These are phyloP conservation scores for Molanna angustata DNA, from an alignment of 2,888 invertebrate species.

Conservation along the genomic window DNA sequence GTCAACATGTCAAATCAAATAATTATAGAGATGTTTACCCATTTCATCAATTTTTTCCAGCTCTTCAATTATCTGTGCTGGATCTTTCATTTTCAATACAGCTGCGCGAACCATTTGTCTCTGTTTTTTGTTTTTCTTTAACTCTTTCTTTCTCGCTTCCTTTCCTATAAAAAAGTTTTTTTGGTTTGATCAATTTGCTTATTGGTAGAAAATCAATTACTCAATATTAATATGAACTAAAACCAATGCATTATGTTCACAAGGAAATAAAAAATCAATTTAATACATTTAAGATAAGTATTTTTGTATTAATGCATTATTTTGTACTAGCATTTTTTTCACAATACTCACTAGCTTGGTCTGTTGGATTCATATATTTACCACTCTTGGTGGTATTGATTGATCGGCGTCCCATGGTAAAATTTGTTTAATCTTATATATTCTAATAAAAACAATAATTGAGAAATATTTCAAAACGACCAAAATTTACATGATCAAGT, in stretches of 20 bases:
- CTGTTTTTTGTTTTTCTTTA: conserved; percentile 98
- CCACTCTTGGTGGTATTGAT: conserved; percentile 99
- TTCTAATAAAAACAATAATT: no score
- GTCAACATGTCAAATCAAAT: neutral
- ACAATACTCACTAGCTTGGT: conserved; percentile 89
- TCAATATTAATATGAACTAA: no score
- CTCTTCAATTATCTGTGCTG: conserved; percentile 89
- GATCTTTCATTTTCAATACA: conserved; percentile 97
- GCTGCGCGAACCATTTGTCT: conserved; percentile 94
- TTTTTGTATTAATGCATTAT: no score
- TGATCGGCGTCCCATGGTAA: conserved; percentile 89
- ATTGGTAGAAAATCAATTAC: no score
- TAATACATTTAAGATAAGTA: neutral
- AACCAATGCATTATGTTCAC: neutral
- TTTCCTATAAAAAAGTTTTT: conserved; percentile 80
- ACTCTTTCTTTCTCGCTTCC: conserved; percentile 94
- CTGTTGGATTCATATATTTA: conserved; percentile 99
- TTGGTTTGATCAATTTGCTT: no score
- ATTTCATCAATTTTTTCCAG: conserved; percentile 98
- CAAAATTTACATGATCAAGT: no score
- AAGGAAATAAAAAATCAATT: neutral
- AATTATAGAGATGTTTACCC: conserved; percentile 59
- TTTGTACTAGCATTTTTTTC: conserved; percentile 3
- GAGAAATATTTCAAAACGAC: no score
- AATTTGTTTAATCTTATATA: neutral